Base-by-base conservation (phyloP, 2,888 invertebrate genomes). In the Heliconius aoede region DNA sequence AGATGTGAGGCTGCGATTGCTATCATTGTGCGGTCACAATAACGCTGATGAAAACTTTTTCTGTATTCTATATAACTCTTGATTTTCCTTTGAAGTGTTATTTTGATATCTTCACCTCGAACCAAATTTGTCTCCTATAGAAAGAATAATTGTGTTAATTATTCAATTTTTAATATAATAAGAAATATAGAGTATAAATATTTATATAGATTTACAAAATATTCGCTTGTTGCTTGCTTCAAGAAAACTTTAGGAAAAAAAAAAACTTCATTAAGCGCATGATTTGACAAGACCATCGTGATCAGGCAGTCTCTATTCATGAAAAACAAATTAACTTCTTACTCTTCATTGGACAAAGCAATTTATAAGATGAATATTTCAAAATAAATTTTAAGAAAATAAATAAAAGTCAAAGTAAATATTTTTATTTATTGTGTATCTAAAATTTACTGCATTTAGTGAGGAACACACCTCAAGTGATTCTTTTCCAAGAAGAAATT, bases 241-340 rank as follows among this genome's bases (percentile, higher is more conserved):
- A 18, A 18, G 26, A 64, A 58, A 36, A 72, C 77, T 67, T 76
- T 36, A n/a, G n/a, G n/a, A n/a, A n/a, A 30, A 67, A 80, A 79
- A 82, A 84, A 85, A 86, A 86, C 86, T 90, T 90, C 90, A 92
- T 93, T 91, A 91, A 83, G 88, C 88, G 91, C 89, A 90, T 93
- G 91, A 91, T 90, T 91, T 90, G 90, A 89, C 93, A 91, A 88
- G 87, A 91, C 88, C 86, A 88, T 83, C 87, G 85, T 88, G 89
- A 91, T 89, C 85, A 86, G 82, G 88, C 79, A 74, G 73, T 65
- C 87, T 84, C 87, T 85, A 87, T 89, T 87, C 89, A 90, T 90
- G 87, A 90, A 90, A 89, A 91, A 92, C 88, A 91, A 92, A 93
- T 92, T 92, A 92, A 88, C 87, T 87, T 85, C 84, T 85, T 84